phyloP scores from a whole-genome alignment of 2,888 invertebrate genomes.

The Amiota communis region DNA sequence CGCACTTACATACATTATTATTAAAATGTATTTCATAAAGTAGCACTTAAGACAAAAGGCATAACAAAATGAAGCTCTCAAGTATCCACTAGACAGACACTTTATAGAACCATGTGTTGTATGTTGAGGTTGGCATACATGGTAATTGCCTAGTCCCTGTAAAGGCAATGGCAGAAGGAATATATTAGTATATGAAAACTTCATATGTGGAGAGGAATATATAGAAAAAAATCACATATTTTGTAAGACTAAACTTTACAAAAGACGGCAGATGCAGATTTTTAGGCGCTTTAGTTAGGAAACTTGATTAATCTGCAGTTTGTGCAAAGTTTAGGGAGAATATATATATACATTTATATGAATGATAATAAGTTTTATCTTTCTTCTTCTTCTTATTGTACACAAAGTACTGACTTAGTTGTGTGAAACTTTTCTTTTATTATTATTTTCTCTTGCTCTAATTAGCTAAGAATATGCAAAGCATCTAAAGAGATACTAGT shows the following conservation, averaged over 20 bases:
- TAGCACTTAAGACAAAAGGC: conserved; percentile 18
- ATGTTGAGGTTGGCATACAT: not conserved
- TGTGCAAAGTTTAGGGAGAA: too few relatives aligned
- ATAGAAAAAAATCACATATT: not conserved
- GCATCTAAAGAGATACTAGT: too few relatives aligned
- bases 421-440: not conserved
- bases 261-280: not conserved
- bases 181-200: not conserved
- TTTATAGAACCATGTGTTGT: not conserved
- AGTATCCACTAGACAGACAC: conserved; percentile 6
- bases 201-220: not conserved
- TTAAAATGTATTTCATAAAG: conserved; percentile 13
- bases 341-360: too few relatives aligned
- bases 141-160: not conserved
- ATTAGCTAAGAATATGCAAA: conserved; percentile 16
- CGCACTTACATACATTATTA: not conserved
- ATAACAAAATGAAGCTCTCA: conserved; percentile 7
- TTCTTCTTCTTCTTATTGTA: too few relatives aligned
- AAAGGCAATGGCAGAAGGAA: not conserved
- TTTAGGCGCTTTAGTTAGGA: not conserved
- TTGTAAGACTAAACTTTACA: conserved; percentile 3
- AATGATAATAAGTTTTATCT: too few relatives aligned
- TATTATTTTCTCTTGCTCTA: not conserved
- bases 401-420: too few relatives aligned
- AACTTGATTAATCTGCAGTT: too few relatives aligned